Evolutionary conservation across 2,888 invertebrate genomes (phyloP).

Genomic region (Leptopilina myrica): DNA sequence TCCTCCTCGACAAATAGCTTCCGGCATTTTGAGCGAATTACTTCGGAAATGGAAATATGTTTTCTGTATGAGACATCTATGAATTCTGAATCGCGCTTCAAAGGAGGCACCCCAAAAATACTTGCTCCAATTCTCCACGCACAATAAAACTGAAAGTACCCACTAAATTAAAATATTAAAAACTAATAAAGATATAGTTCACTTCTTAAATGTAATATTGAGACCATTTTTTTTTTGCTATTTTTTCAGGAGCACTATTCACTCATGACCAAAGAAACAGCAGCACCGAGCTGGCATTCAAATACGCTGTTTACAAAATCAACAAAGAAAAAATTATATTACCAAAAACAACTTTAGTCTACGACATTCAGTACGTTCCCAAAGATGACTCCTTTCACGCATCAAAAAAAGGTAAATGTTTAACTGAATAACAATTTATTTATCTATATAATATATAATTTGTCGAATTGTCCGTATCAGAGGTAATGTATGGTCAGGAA

Average conservation of each 20-base stretch:
- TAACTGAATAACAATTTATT: too few species aligned
- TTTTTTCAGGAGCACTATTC: conserved; percentile 85
- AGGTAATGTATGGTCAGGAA: too few species aligned
- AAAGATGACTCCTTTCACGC: conserved; percentile 88
- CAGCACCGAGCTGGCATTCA: conserved; percentile 86
- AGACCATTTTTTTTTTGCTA: conserved; percentile 32
- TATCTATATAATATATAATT: too few species aligned
- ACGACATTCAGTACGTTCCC: conserved; percentile 86
- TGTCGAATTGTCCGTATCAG: too few species aligned
- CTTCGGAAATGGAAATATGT: conserved; percentile 59
- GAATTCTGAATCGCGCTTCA: conserved; percentile 20
- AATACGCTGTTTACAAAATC: conserved; percentile 87
- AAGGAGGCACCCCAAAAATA: conserved; percentile 22
- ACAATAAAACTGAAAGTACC: conserved; percentile 2
- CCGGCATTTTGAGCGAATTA: conserved; percentile 61
- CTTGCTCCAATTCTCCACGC: conserved; percentile 8
- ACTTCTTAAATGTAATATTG: not conserved
- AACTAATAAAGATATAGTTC: too few species aligned
- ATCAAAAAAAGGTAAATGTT: conserved; percentile 83
- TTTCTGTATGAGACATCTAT: conserved; percentile 55
- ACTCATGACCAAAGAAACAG: conserved; percentile 85
- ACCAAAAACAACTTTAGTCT: conserved; percentile 84
- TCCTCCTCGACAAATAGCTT: conserved; percentile 62
- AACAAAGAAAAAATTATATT: conserved; percentile 85
- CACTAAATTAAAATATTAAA: not conserved